These are phyloP conservation scores for Monochamus saltuarius DNA, from an alignment of 1,140 invertebrate species.

Conservation along the genomic window DNA sequence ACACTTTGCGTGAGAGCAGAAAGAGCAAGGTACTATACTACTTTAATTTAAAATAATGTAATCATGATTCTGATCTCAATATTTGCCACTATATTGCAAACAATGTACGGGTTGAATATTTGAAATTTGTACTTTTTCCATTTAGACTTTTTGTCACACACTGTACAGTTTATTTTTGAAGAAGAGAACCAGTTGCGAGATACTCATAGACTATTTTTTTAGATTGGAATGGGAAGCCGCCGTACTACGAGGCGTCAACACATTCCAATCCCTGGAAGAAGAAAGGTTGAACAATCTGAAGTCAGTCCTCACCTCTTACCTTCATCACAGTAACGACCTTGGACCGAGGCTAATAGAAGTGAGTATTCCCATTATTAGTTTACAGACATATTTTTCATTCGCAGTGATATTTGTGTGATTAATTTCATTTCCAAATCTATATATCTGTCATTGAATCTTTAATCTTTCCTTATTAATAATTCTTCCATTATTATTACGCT, in stretches of 20 bases:
- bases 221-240: constrained; percentile 90
- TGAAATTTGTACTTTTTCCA: too few species aligned
- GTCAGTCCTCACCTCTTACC: constrained; percentile 73
- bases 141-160: too few species aligned
- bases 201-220: constrained; percentile 1
- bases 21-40: constrained; percentile 70
- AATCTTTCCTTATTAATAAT: background rate
- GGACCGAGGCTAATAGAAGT: constrained; percentile 68
- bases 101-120: too few species aligned
- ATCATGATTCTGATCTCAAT: too few species aligned
- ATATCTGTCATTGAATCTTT: constrained; percentile 1
- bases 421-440: constrained; percentile 9
- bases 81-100: too few species aligned
- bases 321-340: constrained; percentile 74
- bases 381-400: background rate
- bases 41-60: too few species aligned
- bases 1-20: constrained; percentile 87
- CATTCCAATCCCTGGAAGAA: constrained; percentile 83
- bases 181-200: background rate
- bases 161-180: background rate
- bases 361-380: constrained; percentile 24
- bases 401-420: background rate
- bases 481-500: background rate
- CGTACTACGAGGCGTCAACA: constrained; percentile 75
- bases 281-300: constrained; percentile 83